phyloP scores from a whole-genome alignment of 1,140 invertebrate genomes.

The Drosophila mojavensis region DNA sequence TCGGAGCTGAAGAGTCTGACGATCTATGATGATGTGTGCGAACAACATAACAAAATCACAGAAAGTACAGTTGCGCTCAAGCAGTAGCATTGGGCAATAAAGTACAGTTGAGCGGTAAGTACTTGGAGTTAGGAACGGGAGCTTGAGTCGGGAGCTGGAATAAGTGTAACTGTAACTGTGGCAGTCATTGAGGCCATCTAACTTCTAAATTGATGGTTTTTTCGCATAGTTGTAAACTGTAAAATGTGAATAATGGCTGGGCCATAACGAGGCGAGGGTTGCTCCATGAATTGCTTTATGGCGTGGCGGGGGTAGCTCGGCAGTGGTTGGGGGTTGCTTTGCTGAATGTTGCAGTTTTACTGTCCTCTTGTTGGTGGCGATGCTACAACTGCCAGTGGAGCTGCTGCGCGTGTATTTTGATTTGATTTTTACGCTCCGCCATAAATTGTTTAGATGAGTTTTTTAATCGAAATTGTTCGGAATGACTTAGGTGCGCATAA shows the following conservation, averaged over 20 bases:
- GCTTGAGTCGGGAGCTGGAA: too few species aligned
- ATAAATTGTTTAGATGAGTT: conserved; percentile 84
- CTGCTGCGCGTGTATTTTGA: conserved; percentile 66
- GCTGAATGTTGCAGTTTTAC: conserved; percentile 81
- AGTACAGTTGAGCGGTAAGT: too few species aligned
- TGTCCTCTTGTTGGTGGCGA: conserved; percentile 18
- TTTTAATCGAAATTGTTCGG: conserved; percentile 84
- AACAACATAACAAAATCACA: not conserved
- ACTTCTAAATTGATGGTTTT: conserved; percentile 82
- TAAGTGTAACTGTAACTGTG: not conserved
- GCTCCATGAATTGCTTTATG: conserved; percentile 25
- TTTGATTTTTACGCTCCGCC: conserved; percentile 83
- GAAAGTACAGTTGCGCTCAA: not conserved
- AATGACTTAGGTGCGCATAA: conserved; percentile 83
- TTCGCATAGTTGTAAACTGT: conserved; percentile 83
- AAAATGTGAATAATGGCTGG: conserved; percentile 70
- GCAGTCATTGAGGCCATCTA: conserved; percentile 49
- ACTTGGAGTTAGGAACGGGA: not conserved
- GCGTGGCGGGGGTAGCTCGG: not conserved
- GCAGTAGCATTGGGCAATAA: too few species aligned
- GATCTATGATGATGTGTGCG: not conserved
- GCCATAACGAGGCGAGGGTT: conserved; percentile 26
- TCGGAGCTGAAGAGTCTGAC: not conserved
- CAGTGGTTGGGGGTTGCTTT: conserved; percentile 1
- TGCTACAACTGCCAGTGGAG: conserved; percentile 1